These are phyloP conservation scores for Trogon melanurus DNA, from an alignment of 2,113 vertebrate genomes.

Conservation along the genomic window DNA sequence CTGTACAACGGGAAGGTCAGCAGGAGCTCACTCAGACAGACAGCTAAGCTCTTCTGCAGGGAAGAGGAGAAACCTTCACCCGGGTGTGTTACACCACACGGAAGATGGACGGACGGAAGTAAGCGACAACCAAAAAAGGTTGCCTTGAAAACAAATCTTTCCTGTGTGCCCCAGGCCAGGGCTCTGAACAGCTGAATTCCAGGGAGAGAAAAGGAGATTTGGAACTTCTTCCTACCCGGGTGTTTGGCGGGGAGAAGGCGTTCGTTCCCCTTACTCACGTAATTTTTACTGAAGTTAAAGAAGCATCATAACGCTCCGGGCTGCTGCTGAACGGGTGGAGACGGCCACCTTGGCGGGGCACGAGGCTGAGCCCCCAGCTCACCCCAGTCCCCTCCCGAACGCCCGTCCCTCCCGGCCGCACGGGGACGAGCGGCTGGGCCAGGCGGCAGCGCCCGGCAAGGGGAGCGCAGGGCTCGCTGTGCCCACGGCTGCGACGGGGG, in stretches of 20 bases:
- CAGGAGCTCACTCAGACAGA: not conserved
- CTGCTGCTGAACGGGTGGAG: not conserved
- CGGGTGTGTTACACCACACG: not conserved
- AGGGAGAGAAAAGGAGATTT: not conserved
- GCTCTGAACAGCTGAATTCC: not conserved
- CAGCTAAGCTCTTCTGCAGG: not conserved
- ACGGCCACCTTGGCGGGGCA: too few species aligned
- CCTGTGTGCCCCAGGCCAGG: not conserved
- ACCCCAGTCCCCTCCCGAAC: not conserved
- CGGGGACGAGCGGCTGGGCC: not conserved
- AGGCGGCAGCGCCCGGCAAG: rapidly evolving
- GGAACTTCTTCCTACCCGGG: not conserved
- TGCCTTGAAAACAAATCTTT: not conserved
- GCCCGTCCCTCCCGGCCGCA: not conserved
- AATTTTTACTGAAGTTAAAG: not conserved
- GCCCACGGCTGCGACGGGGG: rapidly evolving
- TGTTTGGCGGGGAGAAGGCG: not conserved
- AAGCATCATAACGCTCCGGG: not conserved
- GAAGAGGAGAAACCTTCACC: not conserved
- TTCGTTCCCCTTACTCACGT: not conserved
- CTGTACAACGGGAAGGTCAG: not conserved
- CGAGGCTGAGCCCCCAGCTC: too few species aligned
- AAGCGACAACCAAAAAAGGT: not conserved
- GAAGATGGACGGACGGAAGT: not conserved
- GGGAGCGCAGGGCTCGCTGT: not conserved